A percentile compares a stretch with the other conserved stretches of the same genome.
Conservation (phyloP, 2,797 vertebrate species). For the Phrynocephalus forsythii region DNA sequence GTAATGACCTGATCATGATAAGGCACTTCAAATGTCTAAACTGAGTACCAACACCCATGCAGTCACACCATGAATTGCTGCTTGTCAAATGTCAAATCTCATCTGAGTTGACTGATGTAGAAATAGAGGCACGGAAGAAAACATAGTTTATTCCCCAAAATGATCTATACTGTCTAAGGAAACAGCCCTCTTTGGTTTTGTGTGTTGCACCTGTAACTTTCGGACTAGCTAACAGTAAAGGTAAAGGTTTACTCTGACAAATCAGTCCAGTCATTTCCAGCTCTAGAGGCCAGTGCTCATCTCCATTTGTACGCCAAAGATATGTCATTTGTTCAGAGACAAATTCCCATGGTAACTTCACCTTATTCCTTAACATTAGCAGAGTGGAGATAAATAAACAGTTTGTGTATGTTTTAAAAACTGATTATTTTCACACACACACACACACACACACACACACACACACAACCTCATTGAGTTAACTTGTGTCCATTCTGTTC, state of each 20-base stretch:
- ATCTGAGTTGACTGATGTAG: background rate
- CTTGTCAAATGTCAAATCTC: background rate
- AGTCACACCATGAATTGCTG: background rate
- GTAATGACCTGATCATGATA: no score
- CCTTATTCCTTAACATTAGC: background rate
- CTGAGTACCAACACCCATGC: background rate
- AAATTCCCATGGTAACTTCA: background rate
- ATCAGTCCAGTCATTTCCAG: no score
- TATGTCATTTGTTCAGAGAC: no score
- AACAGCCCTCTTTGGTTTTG: background rate
- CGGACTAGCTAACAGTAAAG: background rate
- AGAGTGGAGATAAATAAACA: background rate
- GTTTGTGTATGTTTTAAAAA: background rate
- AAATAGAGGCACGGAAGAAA: background rate
- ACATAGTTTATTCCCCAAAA: background rate
- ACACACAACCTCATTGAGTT: no score
- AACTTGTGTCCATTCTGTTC: background rate
- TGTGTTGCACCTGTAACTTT: background rate
- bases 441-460: no score
- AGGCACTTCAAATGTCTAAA: no score
- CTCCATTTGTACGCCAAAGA: no score
- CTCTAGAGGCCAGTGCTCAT: no score
- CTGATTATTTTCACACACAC: background rate
- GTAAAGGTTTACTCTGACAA: no score
- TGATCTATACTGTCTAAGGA: background rate